A percentile compares a stretch with the other conserved stretches of the same genome.
Evolutionary conservation across 2,888 invertebrate species (phyloP).

Genomic region (Brassicogethes aeneus): DNA sequence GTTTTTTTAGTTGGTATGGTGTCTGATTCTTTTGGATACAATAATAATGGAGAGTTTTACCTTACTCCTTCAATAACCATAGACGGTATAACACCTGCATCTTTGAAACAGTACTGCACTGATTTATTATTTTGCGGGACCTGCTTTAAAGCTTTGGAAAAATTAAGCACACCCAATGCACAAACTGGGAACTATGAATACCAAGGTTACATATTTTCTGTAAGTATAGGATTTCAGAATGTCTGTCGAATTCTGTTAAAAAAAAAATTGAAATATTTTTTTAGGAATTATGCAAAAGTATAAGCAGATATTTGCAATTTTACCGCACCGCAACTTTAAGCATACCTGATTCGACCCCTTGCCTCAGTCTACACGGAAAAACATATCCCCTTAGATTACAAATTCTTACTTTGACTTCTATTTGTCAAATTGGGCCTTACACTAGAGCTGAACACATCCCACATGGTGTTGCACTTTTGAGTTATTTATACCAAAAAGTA

Average conservation of each 20-base stretch:
- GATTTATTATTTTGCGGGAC: conserved; percentile 31
- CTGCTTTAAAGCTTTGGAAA: conserved; percentile 33
- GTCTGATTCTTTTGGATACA: conserved; percentile 30
- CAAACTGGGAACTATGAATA: conserved; percentile 27
- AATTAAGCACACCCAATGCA: conserved; percentile 28
- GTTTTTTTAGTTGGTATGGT: conserved; percentile 34
- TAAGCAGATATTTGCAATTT: conserved; percentile 50
- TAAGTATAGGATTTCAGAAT: too few species aligned
- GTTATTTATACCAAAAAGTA: conserved; percentile 56
- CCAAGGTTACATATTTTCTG: conserved; percentile 34
- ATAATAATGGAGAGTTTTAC: conserved; percentile 25
- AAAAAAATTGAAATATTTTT: conserved; percentile 14
- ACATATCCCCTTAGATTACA: conserved; percentile 45
- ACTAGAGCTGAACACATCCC: conserved; percentile 27
- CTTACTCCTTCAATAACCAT: conserved; percentile 27
- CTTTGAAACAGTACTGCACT: conserved; percentile 27
- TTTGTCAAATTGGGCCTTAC: conserved; percentile 44
- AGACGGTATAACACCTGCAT: conserved; percentile 29
- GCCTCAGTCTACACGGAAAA: conserved; percentile 32
- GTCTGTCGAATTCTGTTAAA: too few species aligned
- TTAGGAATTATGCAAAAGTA: conserved; percentile 54
- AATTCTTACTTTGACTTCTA: conserved; percentile 46
- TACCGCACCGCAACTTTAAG: conserved; percentile 44
- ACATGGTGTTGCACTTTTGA: conserved; percentile 52
- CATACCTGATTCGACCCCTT: conserved; percentile 26